phyloP scores from a whole-genome alignment of 1,140 invertebrate genomes.

The Drosophila parabipectinata region DNA sequence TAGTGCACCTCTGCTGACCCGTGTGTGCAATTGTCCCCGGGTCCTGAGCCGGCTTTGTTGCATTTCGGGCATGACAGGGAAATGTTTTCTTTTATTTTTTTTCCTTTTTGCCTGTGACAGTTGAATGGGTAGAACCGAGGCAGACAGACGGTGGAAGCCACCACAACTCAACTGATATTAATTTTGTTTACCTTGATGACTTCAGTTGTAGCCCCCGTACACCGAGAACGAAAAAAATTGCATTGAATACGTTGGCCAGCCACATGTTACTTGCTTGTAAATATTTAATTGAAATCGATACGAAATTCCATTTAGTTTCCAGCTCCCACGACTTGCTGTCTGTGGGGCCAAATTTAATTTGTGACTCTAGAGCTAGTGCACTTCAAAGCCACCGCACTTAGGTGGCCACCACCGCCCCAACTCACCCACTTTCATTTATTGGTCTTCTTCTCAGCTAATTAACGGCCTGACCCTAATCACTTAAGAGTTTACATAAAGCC shows the following conservation, averaged over 20 bases:
- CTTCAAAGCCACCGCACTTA: conserved; percentile 52
- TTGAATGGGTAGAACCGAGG: conserved; percentile 9
- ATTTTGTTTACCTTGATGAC: conserved; percentile 64
- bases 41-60: conserved; percentile 41
- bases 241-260: conserved; percentile 55
- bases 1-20: conserved; percentile 24
- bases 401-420: conserved; percentile 12
- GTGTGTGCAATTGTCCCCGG: conserved; percentile 55
- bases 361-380: conserved; percentile 17
- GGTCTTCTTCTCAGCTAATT: conserved; percentile 61
- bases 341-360: conserved; percentile 32
- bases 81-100: conserved; percentile 27
- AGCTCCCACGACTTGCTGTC: not conserved
- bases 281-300: conserved; percentile 68
- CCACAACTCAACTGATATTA: conserved; percentile 48
- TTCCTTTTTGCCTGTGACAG: conserved; percentile 26
- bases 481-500: conserved; percentile 69
- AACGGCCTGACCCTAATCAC: conserved; percentile 74
- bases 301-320: conserved; percentile 8
- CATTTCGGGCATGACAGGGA: conserved; percentile 49
- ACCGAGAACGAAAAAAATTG: conserved; percentile 21
- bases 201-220: conserved; percentile 26
- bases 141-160: conserved; percentile 10
- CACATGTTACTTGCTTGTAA: conserved; percentile 66
- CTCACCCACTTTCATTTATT: conserved; percentile 68